Base-by-base conservation (phyloP, 2,113 vertebrate species). In the Mellivora capensis region DNA sequence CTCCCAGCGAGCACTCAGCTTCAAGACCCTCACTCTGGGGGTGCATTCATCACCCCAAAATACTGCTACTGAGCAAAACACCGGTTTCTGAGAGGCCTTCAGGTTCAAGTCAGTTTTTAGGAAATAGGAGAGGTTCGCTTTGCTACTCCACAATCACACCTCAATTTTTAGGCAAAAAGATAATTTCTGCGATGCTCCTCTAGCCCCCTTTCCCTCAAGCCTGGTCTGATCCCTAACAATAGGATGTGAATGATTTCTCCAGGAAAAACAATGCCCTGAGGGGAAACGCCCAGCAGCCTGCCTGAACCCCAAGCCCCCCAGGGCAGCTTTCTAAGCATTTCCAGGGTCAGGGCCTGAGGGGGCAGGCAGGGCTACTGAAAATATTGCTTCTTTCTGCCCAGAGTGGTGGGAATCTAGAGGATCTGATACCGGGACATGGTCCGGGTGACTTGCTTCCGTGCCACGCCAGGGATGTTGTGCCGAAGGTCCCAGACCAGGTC, bases 121-220 rank as follows among this genome's bases (percentile, higher is more conserved):
- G 80, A n/a, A 84, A 54, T 4, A 44, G 52, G 37, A 72, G 44
- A 39, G 54, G 59, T 27, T 7, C 21, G 57, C 34, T 59, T 23
- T 27, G 59, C 64, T 21, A 15, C 64, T 87, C 49, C 23, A 67
- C 25, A 44, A 85, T 62, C 79, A 25, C 57, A 67, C 15, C 67
- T 83, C 29, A 0, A 21, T n/a, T 74, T 91, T 69, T 27, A 67
- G 27, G 67, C 83, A n/a, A 9, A 90, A 67, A 59, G 89, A n/a
- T 1, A 15, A 21, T 13, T 7, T n/a, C 72, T 31, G 17, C 0
- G 0, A 27, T 23, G n/a, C 34, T 13, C 12, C 37, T 37, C 12
- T 13, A 2, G 25, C 25, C 54, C 18, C 31, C 39, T 44, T 57
- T 61, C 31, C 61, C 12, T 9, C 54, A 29, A 62, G 82, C 0